Evolutionary conservation across 2,888 invertebrate species (phyloP).

Genomic region (Troides helena): DNA sequence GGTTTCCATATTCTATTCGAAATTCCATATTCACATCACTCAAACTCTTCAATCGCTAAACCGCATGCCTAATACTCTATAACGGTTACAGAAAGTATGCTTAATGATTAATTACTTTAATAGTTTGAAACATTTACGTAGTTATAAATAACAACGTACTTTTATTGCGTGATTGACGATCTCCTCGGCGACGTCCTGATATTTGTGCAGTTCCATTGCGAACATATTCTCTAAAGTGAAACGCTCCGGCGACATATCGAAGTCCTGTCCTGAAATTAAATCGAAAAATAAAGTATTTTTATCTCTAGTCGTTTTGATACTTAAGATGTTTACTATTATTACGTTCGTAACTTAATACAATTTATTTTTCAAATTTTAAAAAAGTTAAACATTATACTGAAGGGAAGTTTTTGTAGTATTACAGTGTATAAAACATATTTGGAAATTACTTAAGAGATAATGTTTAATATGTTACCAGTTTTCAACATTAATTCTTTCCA

Average conservation of each 20-base stretch:
- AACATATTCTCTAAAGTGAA: slow-evolving; percentile 96
- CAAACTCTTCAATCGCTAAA: neutral
- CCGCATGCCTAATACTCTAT: neutral
- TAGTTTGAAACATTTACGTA: neutral
- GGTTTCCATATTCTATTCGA: too few relatives aligned
- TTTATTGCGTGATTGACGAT: slow-evolving; percentile 94
- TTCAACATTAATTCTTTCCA: slow-evolving; percentile 94
- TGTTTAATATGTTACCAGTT: slow-evolving; percentile 78
- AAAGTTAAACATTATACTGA: too few relatives aligned
- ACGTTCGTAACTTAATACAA: neutral
- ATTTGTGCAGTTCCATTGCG: slow-evolving; percentile 93
- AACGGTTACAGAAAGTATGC: neutral
- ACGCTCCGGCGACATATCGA: slow-evolving; percentile 93
- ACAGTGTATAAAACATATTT: neutral
- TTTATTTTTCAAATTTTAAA: neutral
- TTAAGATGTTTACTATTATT: too few relatives aligned
- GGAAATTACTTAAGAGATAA: neutral
- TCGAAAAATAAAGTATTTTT: neutral
- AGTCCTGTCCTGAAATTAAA: slow-evolving; percentile 78
- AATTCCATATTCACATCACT: too few relatives aligned
- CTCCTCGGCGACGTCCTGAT: slow-evolving; percentile 90
- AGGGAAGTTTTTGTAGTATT: neutral
- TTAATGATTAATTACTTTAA: neutral
- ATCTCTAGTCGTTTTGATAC: neutral
- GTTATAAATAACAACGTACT: slow-evolving; percentile 41